Base-by-base conservation (phyloP, 2,797 vertebrate genomes). In the Orientallactaga sibirica region DNA sequence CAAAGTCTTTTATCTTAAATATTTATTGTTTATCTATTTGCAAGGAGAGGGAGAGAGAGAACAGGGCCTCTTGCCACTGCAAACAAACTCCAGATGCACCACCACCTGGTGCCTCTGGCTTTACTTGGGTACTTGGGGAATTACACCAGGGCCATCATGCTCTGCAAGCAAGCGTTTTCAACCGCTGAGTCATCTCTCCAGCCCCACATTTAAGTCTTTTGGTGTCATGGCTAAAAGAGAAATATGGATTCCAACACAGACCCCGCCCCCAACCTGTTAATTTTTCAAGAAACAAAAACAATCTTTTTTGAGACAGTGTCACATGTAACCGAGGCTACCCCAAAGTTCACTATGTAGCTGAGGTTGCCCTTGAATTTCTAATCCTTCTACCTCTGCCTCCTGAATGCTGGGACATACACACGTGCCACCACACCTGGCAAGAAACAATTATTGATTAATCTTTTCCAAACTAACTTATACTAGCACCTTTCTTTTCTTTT, bases 271-370 rank as follows among this genome's bases (percentile, higher is more conserved):
- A 22, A 68, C 33, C 71, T 27, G 70, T 62, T 85, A 90, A 88
- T 77, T 92, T 41, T 84, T 93, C 33, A 80, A 75, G 77, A 83
- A 81, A 27, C 25, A 58, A 66, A 20, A 20, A 66, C 18, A 66
- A 22, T 8, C 6, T 22, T 22, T 22, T 16, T 58, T 58, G 55
- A 58, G 55, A 58, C 55, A 58, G 29, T n/a, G 67, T 70, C 67
- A n/a, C 67, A 70, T 70, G 67, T 70, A 70, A 15, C 29, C 2
- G 5, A 70, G 67, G 29, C 29, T 70, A n/a, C 55, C 67, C 29
- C 16, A 7, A 16, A 18, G 29, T 11, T 70, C 29, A 12, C 11
- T n/a, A 29, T 70, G 15, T 33, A 70, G 15, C 29, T 22, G 19
- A 70, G 29, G 67, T n/a, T n/a, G 67, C 15, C 67, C 27, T 70